phyloP scores from a whole-genome alignment of 1,140 invertebrate genomes.

The Trichonephila clavipes region DNA sequence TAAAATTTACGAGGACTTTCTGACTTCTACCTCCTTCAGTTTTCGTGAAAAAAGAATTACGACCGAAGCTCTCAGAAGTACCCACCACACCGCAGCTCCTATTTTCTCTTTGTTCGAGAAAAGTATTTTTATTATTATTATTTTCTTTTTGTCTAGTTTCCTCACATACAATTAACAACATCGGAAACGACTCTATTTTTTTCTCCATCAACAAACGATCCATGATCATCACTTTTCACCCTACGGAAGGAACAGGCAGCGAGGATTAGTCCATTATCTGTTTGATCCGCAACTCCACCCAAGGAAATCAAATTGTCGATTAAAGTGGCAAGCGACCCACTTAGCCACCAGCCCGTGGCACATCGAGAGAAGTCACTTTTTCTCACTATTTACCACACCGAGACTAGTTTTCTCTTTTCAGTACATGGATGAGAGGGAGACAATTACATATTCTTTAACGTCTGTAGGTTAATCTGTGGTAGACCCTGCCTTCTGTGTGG shows the following conservation, averaged over 20 bases:
- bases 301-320: conserved; percentile 49
- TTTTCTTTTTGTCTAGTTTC: not conserved
- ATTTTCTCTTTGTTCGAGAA: not conserved
- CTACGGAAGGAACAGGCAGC: not conserved
- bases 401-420: not conserved
- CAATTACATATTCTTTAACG: conserved; percentile 1
- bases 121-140: not conserved
- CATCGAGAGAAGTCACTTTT: not conserved
- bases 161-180: not conserved
- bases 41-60: too few species aligned
- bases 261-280: conserved; percentile 27
- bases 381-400: conserved; percentile 13
- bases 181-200: not conserved
- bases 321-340: conserved; percentile 8
- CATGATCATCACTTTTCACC: not conserved
- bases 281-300: conserved; percentile 41
- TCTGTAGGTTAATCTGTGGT: not conserved
- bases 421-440: not conserved
- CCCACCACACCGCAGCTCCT: not conserved
- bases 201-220: not conserved
- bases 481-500: not conserved
- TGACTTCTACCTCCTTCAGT: too few species aligned
- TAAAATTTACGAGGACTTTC: too few species aligned
- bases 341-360: conserved; percentile 16
- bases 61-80: too few species aligned